Percentiles rank a stretch among this genome's conserved stretches.
Conservation (phyloP, 2,888 invertebrate genomes). For the Sarcophaga carnaria region DNA sequence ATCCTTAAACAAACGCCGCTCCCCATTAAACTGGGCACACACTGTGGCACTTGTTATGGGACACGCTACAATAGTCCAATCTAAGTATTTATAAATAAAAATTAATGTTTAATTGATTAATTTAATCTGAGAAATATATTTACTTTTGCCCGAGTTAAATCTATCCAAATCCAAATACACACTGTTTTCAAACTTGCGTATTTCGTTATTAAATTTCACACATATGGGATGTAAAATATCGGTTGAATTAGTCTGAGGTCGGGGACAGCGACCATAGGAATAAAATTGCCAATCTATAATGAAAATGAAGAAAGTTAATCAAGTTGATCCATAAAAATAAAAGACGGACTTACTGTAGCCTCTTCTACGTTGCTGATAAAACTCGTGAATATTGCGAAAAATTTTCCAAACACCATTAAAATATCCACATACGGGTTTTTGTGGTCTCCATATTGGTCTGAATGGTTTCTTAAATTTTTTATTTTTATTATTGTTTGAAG, state of each 20-base stretch:
- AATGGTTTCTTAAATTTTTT: not conserved
- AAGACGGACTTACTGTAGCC: slow-evolving; percentile 27
- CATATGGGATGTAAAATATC: slow-evolving; percentile 29
- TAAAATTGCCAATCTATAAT: slow-evolving; percentile 52
- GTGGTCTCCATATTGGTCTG: not conserved
- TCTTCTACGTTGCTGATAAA: not conserved
- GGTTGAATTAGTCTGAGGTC: not conserved
- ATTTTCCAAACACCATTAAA: slow-evolving; percentile 35
- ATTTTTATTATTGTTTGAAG: not conserved
- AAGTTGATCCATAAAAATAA: not conserved
- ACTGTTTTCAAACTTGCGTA: slow-evolving; percentile 41
- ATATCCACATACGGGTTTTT: slow-evolving; percentile 47
- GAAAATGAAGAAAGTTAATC: not conserved
- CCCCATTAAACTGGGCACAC: slow-evolving; percentile 9
- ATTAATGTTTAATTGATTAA: not conserved
- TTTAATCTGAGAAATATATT: not conserved
- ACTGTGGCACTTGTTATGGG: not conserved
- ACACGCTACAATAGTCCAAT: slow-evolving; percentile 13
- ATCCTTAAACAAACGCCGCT: slow-evolving; percentile 14
- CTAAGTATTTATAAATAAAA: not conserved
- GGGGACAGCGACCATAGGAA: slow-evolving; percentile 47
- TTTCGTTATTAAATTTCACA: slow-evolving; percentile 23
- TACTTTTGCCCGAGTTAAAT: slow-evolving; percentile 30
- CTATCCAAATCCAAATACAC: slow-evolving; percentile 21
- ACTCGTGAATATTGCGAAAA: slow-evolving; percentile 29